phyloP scores from a whole-genome alignment of 2,888 invertebrate genomes.

The Eurois occulta region DNA sequence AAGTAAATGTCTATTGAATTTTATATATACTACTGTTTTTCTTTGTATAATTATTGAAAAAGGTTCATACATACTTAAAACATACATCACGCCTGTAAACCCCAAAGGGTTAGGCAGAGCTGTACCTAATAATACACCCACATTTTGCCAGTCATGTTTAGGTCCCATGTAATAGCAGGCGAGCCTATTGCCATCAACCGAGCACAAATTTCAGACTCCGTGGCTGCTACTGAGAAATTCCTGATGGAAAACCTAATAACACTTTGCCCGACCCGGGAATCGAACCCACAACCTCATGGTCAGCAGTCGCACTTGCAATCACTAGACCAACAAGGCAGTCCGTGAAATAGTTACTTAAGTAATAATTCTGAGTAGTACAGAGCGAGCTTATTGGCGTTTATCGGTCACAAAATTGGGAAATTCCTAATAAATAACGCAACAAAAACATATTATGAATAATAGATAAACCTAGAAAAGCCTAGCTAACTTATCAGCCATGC shows the following conservation, averaged over 20 bases:
- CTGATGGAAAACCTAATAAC: not conserved
- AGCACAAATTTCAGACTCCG: not conserved
- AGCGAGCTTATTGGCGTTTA: not conserved
- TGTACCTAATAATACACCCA: not conserved
- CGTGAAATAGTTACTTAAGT: too few species aligned
- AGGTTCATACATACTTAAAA: too few species aligned
- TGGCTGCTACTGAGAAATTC: not conserved
- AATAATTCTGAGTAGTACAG: not conserved
- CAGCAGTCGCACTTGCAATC: not conserved
- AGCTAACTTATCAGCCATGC: slow-evolving; percentile 2
- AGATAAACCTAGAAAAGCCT: not conserved
- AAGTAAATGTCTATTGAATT: not conserved
- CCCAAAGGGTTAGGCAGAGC: too few species aligned
- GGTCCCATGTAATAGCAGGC: not conserved
- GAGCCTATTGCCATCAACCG: not conserved
- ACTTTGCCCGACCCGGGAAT: not conserved
- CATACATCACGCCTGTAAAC: not conserved
- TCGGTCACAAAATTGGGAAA: not conserved
- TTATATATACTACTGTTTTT: not conserved
- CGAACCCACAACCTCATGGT: not conserved
- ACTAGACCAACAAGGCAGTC: too few species aligned
- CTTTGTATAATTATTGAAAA: not conserved
- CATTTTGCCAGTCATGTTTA: not conserved
- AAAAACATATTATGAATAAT: slow-evolving; percentile 10
- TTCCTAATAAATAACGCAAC: not conserved